phyloP scores from a whole-genome alignment of 2,797 vertebrate species.

The Xyrichtys novacula region DNA sequence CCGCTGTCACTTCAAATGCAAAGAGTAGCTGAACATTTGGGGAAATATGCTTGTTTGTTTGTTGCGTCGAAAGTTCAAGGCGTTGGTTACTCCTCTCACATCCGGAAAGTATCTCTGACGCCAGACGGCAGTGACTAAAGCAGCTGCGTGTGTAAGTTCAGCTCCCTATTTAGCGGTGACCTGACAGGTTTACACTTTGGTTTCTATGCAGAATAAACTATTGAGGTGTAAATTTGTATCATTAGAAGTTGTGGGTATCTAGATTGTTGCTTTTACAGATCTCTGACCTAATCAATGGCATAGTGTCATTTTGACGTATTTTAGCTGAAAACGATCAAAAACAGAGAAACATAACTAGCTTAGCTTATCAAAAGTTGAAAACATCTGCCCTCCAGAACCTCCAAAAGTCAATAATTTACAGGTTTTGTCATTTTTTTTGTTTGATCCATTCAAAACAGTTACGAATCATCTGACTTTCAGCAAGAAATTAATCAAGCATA shows the following conservation, averaged over 20 bases:
- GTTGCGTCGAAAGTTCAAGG: background rate
- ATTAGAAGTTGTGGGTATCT: background rate
- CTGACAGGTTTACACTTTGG: background rate
- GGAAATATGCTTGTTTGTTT: constrained; percentile 12
- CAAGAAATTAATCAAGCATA: background rate
- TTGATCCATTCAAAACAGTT: too few relatives aligned
- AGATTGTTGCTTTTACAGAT: background rate
- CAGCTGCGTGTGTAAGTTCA: background rate
- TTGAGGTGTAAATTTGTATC: background rate
- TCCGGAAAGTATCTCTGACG: background rate
- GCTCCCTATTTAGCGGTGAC: background rate
- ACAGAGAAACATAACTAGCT: background rate
- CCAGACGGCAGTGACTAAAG: background rate
- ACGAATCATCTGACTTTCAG: background rate
- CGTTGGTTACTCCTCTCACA: background rate
- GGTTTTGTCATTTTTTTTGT: too few relatives aligned
- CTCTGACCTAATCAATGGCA: background rate
- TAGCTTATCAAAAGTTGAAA: too few relatives aligned
- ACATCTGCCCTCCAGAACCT: background rate
- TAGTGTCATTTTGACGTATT: background rate
- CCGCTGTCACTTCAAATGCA: constrained; percentile 47
- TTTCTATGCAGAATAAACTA: background rate
- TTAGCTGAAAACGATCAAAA: too few relatives aligned
- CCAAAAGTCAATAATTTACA: too few relatives aligned
- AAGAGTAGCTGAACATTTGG: constrained; percentile 18